A percentile compares a stretch with the other conserved stretches of the same genome.
phyloP scores from a whole-genome alignment of 2,888 invertebrate species.

The Acleris emargana region DNA sequence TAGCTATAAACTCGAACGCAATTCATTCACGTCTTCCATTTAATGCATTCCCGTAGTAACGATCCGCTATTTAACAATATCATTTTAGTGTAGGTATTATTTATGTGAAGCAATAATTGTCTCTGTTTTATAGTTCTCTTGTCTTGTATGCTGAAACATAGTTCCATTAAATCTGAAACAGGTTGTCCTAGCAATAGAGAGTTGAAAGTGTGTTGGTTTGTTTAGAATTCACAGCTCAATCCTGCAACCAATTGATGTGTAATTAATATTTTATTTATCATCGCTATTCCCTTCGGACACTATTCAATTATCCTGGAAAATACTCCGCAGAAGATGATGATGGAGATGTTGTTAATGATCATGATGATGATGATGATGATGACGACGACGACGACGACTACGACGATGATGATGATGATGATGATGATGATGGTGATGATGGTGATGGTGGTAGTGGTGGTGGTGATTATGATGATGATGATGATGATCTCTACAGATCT shows the following conservation, averaged over 20 bases:
- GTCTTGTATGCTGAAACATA: not conserved
- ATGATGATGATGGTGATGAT: too few species aligned
- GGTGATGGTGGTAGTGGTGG: too few species aligned
- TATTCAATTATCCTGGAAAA: too few species aligned
- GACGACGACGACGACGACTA: too few species aligned
- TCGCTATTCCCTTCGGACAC: not conserved
- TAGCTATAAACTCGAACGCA: conserved; percentile 6
- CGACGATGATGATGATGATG: too few species aligned
- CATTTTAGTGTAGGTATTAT: conserved; percentile 11
- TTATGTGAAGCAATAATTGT: conserved; percentile 15
- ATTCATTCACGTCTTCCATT: not conserved
- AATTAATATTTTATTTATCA: too few species aligned
- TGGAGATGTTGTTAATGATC: too few species aligned
- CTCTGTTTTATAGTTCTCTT: conserved; percentile 12
- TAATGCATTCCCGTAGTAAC: conserved; percentile 6
- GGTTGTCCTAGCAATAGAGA: conserved; percentile 13
- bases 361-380: too few species aligned
- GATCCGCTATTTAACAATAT: conserved; percentile 14
- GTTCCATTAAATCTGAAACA: conserved; percentile 10
- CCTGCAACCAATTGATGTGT: too few species aligned
- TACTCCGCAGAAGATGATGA: too few species aligned
- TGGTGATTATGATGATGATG: too few species aligned
- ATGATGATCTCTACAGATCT: too few species aligned
- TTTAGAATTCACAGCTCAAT: not conserved
- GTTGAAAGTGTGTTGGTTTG: not conserved